Evolutionary conservation across 2,113 vertebrate species (phyloP), one percentile per base, ranked within the genome.

Genomic region (Cyphomyrus plagiostoma): DNA sequence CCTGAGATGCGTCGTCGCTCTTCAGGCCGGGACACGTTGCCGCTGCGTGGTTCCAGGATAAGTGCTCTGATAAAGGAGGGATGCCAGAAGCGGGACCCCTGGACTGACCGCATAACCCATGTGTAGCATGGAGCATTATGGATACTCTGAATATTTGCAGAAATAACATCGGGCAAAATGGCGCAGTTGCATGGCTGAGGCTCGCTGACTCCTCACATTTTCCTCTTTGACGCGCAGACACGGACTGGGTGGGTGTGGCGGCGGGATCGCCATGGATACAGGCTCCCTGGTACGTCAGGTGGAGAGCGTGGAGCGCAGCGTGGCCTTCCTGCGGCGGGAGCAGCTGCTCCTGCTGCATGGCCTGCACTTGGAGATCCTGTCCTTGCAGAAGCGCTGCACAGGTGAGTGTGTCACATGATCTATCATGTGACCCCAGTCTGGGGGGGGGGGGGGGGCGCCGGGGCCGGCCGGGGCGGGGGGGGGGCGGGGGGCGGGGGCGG

Each of bases 321-420:
- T 98, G 23, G 92, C 96, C 3, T 99, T 99, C 94, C 96, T 99
- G 90, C 96, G 97, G 90, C 97, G 98, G 93, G 98, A 99, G 93
- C 98, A 99, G 93, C 96, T 98, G 93, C 96, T 97, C 86, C 90
- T 99, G 91, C 96, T 99, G 49, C 97, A 97, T 0, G 97, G 96
- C 91, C 96, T 99, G 92, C 98, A 99, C 94, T 94, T 98, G 95
- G 98, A 99, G 95, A 98, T 99, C 95, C 96, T 98, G 15, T 97
- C 97, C 91, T 90, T 99, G 93, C 98, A 99, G 96, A 99, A 99
- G 91, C 97, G 97, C 93, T 99, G 98, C 93, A 96, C 97, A 95
- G 98, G 98, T 99, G 93, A 96, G 95, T 1, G 0, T 0, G 19
- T 10, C 83, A 85, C 52, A 23, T 87, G 50, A 58, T 19, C 88